These are phyloP conservation scores for Penaeus indicus DNA, from an alignment of 1,140 invertebrate species.

Conservation along the genomic window DNA sequence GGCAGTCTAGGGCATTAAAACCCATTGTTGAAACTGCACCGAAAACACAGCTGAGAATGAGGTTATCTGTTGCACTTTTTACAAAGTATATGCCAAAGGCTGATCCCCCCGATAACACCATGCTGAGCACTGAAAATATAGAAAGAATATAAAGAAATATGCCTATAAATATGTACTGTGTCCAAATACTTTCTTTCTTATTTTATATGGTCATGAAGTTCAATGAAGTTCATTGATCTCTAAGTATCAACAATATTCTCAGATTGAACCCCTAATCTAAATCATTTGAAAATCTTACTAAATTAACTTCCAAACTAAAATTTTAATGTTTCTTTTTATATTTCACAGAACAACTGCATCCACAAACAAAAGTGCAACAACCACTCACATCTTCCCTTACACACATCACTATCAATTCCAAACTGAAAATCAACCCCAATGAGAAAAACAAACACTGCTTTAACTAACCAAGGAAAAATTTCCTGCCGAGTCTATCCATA, in stretches of 20 bases:
- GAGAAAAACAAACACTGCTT: background rate
- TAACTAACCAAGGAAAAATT: slow-evolving; percentile 83
- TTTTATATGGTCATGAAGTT: too few species aligned
- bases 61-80: slow-evolving; percentile 78
- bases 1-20: slow-evolving; percentile 87
- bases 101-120: slow-evolving; percentile 80
- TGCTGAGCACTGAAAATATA: slow-evolving; percentile 78
- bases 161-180: background rate
- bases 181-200: too few species aligned
- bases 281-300: too few species aligned
- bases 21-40: slow-evolving; percentile 90
- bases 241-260: too few species aligned
- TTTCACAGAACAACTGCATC: too few species aligned
- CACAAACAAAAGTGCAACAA: too few species aligned
- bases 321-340: too few species aligned
- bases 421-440: background rate
- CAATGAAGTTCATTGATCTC: background rate
- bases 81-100: slow-evolving; percentile 84
- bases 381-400: background rate
- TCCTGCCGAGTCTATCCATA: slow-evolving; percentile 76
- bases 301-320: too few species aligned
- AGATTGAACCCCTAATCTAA: too few species aligned
- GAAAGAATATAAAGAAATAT: slow-evolving; percentile 66
- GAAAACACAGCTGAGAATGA: slow-evolving; percentile 81
- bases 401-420: background rate